Base-by-base conservation (phyloP, 2,113 vertebrate species). In the Nycticryphes semicollaris region DNA sequence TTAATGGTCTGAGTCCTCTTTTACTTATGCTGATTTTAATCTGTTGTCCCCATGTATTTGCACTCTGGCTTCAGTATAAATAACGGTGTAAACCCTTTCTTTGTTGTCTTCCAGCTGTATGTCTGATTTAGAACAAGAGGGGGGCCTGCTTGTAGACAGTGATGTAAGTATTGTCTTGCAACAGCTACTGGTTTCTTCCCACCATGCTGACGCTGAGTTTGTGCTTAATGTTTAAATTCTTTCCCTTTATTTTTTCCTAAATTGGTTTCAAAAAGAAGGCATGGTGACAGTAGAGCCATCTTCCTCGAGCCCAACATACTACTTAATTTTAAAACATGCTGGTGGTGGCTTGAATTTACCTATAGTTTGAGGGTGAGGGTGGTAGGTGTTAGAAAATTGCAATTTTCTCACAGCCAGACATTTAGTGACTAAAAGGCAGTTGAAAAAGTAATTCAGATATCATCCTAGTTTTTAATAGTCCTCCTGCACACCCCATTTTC, bases 281-380 rank as follows among this genome's bases (percentile, higher is more conserved):
- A 1, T 67, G 24, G 20, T 66, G 53, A 17, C 16, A 41, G 21
- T 60, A 77, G 39, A 87, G 24, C 19, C 14, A 19, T 69, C 10
- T 84, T 83, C 23, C 31, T 56, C 84, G 15, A 91, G 21, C 6
- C 43, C 47, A 47, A 27, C 18, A 7, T 79, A 85, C 33, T 56
- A 27, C 73, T 87, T 83, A 10, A 17, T 83, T 79, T 93, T 73
- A 60, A 69, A 94, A 68, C 18, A 22, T 13, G 12, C 12, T 76
- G 31, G 8, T 69, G 39, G 43, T 86, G 31, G 33, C 43, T 95
- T 89, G 24, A 73, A 33, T 80, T 74, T 73, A 35, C 41, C 17
- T 57, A 1, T 17, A 13, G 18, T 2, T 33, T 76, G 22, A 8
- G 4, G 7, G 14, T 7, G 4, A 20, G 2, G 4, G 27, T 68